These are phyloP conservation scores for Setipinna tenuifilis DNA, from an alignment of 2,797 vertebrate species.

Conservation along the genomic window DNA sequence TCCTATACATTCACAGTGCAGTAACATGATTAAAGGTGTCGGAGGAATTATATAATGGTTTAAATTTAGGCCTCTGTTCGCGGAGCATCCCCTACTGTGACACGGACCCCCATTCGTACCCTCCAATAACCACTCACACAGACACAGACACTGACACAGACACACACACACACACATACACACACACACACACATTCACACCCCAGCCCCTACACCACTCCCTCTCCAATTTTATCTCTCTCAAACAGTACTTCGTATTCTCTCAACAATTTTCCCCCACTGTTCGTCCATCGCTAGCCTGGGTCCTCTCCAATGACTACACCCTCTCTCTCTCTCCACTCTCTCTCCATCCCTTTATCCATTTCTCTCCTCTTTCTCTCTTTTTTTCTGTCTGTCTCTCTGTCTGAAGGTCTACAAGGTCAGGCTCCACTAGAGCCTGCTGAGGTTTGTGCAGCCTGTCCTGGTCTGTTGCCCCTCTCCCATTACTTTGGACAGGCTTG, in stretches of 20 bases:
- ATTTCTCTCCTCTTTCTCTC: slow-evolving; percentile 1
- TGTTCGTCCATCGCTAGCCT: neutral
- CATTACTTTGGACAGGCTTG: slow-evolving; percentile 19
- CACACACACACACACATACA: neutral
- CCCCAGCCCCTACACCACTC: neutral
- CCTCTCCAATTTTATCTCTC: slow-evolving; percentile 17
- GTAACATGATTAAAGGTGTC: slow-evolving; percentile 39
- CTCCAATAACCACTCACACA: neutral
- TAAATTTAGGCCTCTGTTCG: slow-evolving; percentile 38
- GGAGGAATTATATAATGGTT: slow-evolving; percentile 32
- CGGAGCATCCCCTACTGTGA: neutral
- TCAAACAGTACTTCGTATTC: neutral
- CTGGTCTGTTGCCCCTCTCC: slow-evolving; percentile 21
- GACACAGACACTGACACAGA: neutral
- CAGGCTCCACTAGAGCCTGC: slow-evolving; percentile 21
- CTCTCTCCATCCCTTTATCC: neutral
- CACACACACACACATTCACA: no score
- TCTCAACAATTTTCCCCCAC: neutral
- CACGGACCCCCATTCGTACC: neutral
- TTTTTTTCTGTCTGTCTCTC: neutral
- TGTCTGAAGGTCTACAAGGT: slow-evolving; percentile 9
- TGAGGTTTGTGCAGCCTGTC: slow-evolving; percentile 24
- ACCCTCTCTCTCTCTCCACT: neutral
- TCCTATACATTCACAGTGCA: slow-evolving; percentile 35
- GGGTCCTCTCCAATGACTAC: neutral